phyloP scores from a whole-genome alignment of 2,113 vertebrate genomes.

The Paramisgurnus dabryanus region DNA sequence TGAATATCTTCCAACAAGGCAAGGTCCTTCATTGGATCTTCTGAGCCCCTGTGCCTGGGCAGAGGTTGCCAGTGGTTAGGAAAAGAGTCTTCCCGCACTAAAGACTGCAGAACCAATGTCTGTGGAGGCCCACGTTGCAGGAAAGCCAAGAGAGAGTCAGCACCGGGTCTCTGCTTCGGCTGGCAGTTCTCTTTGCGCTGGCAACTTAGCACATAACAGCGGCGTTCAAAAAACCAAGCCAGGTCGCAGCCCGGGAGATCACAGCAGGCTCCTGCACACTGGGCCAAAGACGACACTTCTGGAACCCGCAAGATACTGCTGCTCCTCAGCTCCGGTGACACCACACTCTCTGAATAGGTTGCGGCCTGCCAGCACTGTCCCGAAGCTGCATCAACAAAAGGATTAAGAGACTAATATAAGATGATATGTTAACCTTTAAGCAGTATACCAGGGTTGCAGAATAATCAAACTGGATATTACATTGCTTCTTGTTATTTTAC shows the following conservation, averaged over 20 bases:
- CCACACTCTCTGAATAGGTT: slow-evolving; percentile 76
- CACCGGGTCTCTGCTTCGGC: slow-evolving; percentile 75
- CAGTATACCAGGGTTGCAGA: too few species aligned
- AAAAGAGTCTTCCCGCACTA: slow-evolving; percentile 73
- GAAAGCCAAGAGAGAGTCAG: slow-evolving; percentile 81
- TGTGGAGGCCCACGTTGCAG: slow-evolving; percentile 74
- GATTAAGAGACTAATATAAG: too few species aligned
- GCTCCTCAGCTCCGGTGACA: slow-evolving; percentile 79
- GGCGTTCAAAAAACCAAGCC: slow-evolving; percentile 86
- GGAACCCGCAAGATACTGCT: slow-evolving; percentile 80
- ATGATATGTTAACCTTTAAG: too few species aligned
- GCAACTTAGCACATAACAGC: slow-evolving; percentile 87
- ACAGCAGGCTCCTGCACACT: slow-evolving; percentile 83
- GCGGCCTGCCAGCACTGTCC: slow-evolving; percentile 83
- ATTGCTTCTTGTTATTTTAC: background rate
- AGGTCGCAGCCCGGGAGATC: slow-evolving; percentile 81
- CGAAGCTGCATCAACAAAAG: slow-evolving; percentile 70
- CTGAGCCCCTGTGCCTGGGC: slow-evolving; percentile 61
- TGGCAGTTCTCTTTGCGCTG: slow-evolving; percentile 76
- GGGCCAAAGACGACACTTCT: slow-evolving; percentile 68
- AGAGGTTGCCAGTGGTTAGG: slow-evolving; percentile 65
- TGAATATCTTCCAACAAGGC: slow-evolving; percentile 70
- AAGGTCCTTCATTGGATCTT: slow-evolving; percentile 78
- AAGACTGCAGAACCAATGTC: slow-evolving; percentile 68
- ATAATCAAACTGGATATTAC: too few species aligned